A percentile compares a stretch with the other conserved stretches of the same genome.
These are phyloP conservation scores for Ceyx cyanopectus DNA, from an alignment of 2,113 vertebrate species.

Conservation along the genomic window DNA sequence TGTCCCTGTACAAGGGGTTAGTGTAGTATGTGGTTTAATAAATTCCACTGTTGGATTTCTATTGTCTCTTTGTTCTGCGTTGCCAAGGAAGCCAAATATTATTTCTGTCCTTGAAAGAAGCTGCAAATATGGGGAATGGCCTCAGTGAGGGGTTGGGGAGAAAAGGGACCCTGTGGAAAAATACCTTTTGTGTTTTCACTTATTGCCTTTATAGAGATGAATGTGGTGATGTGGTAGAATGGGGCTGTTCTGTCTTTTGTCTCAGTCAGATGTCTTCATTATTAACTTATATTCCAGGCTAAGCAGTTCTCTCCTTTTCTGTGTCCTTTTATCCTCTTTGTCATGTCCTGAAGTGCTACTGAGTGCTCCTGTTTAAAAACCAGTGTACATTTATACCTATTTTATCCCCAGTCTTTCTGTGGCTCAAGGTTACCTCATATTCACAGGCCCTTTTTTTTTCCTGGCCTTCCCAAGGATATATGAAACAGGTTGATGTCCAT, in stretches of 20 bases:
- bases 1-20: background rate
- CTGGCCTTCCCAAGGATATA: background rate
- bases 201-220: background rate
- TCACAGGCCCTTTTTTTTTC: background rate
- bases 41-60: constrained; percentile 52
- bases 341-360: background rate
- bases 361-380: background rate
- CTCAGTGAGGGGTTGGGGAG: background rate
- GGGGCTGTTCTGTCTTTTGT: constrained; percentile 31
- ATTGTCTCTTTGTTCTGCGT: constrained; percentile 68
- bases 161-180: background rate
- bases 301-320: constrained; percentile 2
- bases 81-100: constrained; percentile 70
- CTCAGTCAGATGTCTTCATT: constrained; percentile 32
- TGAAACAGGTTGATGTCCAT: background rate
- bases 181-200: constrained; percentile 20
- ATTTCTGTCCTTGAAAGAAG: constrained; percentile 67
- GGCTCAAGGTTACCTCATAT: background rate
- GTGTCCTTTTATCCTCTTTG: background rate
- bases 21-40: background rate
- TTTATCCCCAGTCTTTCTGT: background rate
- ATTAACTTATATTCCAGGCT: constrained; percentile 29
- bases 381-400: background rate
- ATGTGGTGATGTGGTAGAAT: background rate
- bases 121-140: constrained; percentile 38